phyloP scores from a whole-genome alignment of 2,113 vertebrate genomes.

The Oncorhynchus gorbuscha region DNA sequence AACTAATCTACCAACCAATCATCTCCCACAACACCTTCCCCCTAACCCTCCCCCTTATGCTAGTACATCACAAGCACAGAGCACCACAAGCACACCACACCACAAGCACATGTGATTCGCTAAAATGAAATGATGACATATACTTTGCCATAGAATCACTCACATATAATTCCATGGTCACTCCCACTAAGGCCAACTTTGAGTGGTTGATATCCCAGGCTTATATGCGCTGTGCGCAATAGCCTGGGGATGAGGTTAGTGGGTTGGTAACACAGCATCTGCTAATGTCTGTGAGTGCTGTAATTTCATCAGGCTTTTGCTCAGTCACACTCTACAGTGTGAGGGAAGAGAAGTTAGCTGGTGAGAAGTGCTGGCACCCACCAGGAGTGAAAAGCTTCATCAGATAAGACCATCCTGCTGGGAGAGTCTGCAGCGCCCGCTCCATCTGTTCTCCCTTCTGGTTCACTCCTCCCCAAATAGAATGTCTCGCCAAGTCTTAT shows the following conservation, averaged over 20 bases:
- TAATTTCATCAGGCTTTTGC: background rate
- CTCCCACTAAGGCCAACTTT: too few species aligned
- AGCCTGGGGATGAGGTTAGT: background rate
- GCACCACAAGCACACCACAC: too few species aligned
- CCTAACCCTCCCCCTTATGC: too few species aligned
- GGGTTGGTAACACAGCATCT: slow-evolving; percentile 6
- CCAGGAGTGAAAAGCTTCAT: slow-evolving; percentile 59
- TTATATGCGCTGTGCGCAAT: too few species aligned
- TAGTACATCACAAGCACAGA: too few species aligned
- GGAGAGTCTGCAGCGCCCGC: slow-evolving; percentile 51
- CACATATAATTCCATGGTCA: too few species aligned
- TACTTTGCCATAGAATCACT: too few species aligned
- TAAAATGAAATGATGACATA: too few species aligned
- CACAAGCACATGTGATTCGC: too few species aligned
- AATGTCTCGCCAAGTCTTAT: slow-evolving; percentile 53
- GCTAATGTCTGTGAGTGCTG: background rate
- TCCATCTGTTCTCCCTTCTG: slow-evolving; percentile 63
- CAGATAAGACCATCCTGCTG: slow-evolving; percentile 59
- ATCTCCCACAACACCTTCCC: too few species aligned
- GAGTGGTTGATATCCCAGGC: too few species aligned
- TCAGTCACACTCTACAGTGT: background rate
- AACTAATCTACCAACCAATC: too few species aligned
- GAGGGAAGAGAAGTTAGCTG: slow-evolving; percentile 12
- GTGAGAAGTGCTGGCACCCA: slow-evolving; percentile 41
- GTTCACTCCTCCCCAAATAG: slow-evolving; percentile 61